Evolutionary conservation across 64 coral and sea anemone genomes (phyloP), one percentile per base, ranked within the genome.

Genomic region (Platygyra sinensis): DNA sequence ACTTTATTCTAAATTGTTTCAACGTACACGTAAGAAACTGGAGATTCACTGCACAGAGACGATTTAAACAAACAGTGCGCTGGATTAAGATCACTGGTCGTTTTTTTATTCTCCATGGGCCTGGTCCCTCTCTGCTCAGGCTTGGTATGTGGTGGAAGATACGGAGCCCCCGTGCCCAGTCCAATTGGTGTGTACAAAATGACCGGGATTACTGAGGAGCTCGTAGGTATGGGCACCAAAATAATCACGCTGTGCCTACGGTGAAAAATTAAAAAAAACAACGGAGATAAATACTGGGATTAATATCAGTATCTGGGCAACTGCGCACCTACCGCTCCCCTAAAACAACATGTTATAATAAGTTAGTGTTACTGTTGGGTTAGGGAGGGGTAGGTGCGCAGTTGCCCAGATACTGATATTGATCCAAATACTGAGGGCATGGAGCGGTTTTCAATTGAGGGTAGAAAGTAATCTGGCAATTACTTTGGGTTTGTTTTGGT

Each of bases 141-240:
- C 94, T 80, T 99, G 94, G 85, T 99, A 99, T 24, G 96, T 99
- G 14, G 94, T 86, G 2, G 96, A 99, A 1, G 96, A 99, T 24
- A 99, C 96, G 3, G 83, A 73, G 1, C 96, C 96, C 24, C 96
- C 96, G 42, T 99, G 94, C 8, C 96, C 96, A 82, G 96, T 99
- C 96, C 96, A 99, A 83, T 99, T 99, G 25, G 96, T 99, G 69
- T 99, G 96, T 29, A 99, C 80, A 67, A 95, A 99, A n/a, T 99
- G 83, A 36, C 96, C 96, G 46, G 94, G 94, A 51, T 93, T 82
- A 20, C 83, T 55, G 30, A 99, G 88, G 62, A 99, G 64, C 67
- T 99, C 96, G 72, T 99, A 99, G 6, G 96, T 99, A 75, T 99
- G 96, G 73, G 96, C 96, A 61, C 96, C 96, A 82, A 99, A 99